Evolutionary conservation across 35 echinoderm and acorn worm species (phyloP).

Genomic region (Chiridota heheva): DNA sequence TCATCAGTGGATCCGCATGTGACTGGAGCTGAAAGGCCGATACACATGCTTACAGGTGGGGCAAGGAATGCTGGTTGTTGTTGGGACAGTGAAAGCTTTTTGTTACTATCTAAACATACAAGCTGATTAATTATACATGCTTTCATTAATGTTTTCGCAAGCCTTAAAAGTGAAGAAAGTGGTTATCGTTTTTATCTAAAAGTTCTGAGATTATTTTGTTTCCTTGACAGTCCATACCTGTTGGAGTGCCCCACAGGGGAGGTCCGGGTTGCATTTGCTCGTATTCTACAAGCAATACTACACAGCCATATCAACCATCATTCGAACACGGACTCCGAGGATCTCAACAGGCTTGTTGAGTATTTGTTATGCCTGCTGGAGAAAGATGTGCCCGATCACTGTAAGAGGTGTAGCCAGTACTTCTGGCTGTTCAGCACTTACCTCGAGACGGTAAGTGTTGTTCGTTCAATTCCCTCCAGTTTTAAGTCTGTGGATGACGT

Average conservation of each 20-base stretch:
- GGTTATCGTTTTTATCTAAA: too few species aligned
- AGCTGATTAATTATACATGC: too few species aligned
- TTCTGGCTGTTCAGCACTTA: constrained; percentile 89
- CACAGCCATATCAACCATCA: constrained; percentile 51
- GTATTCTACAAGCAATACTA: constrained; percentile 61
- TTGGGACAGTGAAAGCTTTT: too few species aligned
- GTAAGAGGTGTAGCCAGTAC: constrained; percentile 86
- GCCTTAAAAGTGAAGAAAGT: too few species aligned
- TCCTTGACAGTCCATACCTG: constrained; percentile 60
- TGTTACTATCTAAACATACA: too few species aligned
- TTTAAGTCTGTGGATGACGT: too few species aligned
- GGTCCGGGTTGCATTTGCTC: constrained; percentile 64
- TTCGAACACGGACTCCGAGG: constrained; percentile 38
- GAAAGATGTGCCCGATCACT: constrained; percentile 82
- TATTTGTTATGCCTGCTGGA: constrained; percentile 78
- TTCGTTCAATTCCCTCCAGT: not conserved
- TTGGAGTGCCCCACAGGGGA: constrained; percentile 82
- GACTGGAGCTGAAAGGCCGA: too few species aligned
- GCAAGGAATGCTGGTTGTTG: too few species aligned
- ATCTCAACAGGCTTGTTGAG: constrained; percentile 68
- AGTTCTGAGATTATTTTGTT: not conserved
- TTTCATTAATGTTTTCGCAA: too few species aligned
- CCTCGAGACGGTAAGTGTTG: constrained; percentile 63
- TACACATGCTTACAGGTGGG: too few species aligned
- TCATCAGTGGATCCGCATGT: too few species aligned